Evolutionary conservation across 2,797 vertebrate genomes (phyloP), one percentile per base, ranked within the genome.

Genomic region (Hydrolagus colliei): DNA sequence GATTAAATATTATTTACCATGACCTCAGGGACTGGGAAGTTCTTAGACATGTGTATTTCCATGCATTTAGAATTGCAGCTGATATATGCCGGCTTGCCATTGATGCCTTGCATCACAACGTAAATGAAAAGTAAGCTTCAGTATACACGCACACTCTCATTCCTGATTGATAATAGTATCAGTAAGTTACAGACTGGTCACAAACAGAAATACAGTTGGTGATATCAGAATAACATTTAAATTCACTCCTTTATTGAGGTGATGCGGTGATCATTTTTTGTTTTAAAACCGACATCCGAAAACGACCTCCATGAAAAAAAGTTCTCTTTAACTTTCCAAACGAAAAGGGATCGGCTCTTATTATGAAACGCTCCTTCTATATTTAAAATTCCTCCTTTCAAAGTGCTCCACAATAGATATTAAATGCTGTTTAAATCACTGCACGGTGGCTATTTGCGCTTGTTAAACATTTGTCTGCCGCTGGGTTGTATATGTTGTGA

Each of bases 1-100:
- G 68, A 84, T 84, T 84, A 84, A 84, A 52, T 84, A 84, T 84
- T 84, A 71, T 84, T 84, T 71, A 84, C 79, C 63, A 71, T 41
- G 79, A 71, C 65, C 79, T 41, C 9, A 4, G 65, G 35, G 79
- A 79, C 65, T 65, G 63, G 77, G 63, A 65, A 80, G 63, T 63
- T 84, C 41, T 84, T 71, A 71, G 79, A 67, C 18, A 71, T 71
- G 41, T 71, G 41, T 84, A 84, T 84, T 84, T 84, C 79, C 35
- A 27, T 84, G 79, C n/a, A 67, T 84, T 52, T 84, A 84, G 68
- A 71, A 84, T 84, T 84, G 68, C 62, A 84, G 27, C 78, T 67
- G 63, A 80, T 52, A 52, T 3, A 80, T 35, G 77, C 35, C 78
- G 35, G 27, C 79, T 71, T 18, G n/a, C 27, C 63, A 35, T 1